Base-by-base conservation (phyloP, 2,113 vertebrate species). In the Silurus asotus region DNA sequence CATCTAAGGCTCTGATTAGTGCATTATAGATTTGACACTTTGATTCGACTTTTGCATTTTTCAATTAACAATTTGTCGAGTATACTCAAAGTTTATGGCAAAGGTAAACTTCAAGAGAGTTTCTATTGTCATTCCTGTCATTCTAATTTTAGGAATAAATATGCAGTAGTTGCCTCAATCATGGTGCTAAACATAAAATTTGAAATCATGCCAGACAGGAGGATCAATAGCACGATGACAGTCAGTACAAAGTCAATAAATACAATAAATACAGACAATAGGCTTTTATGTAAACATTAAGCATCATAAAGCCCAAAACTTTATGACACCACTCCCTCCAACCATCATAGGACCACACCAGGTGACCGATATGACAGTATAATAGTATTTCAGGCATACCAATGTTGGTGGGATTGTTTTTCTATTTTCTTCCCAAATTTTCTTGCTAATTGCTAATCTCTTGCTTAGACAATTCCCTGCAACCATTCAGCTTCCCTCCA, bases 1-100 rank as follows among this genome's bases (percentile, higher is more conserved):
- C 49, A 28, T 67, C 81, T 84, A 75, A 82, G 88, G 90, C 85
- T 89, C 86, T 84, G 83, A 93, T 84, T 91, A 91, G 55, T 67
- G 37, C 49, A 67, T 67, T 55, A 55, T 49, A 7, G 14, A 20
- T 14, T 14, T 5, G 7, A 15, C 2, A 3, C 51, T 55, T 76
- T 53, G 25, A 76, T 53, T 55, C 53, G 25, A n/a, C 13, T 55
- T 37, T 37, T 37, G 51, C 23, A 25, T 9, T 0, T 37, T 45
- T 69, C 28, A 70, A 3, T 9, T 3, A 70, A 17, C 6, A 8
- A 3, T 48, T 72, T 72, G 6, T 0, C 9, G 3, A n/a, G 62
- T 25, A 23, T 25, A 65, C 37, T 6, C 76, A 19, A 7, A 9
- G 53, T 58, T 78, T 78, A 49, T 48, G 14, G 17, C 28, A 48